Base-by-base conservation (phyloP, 2,797 vertebrate genomes). In the Chromis chromis region DNA sequence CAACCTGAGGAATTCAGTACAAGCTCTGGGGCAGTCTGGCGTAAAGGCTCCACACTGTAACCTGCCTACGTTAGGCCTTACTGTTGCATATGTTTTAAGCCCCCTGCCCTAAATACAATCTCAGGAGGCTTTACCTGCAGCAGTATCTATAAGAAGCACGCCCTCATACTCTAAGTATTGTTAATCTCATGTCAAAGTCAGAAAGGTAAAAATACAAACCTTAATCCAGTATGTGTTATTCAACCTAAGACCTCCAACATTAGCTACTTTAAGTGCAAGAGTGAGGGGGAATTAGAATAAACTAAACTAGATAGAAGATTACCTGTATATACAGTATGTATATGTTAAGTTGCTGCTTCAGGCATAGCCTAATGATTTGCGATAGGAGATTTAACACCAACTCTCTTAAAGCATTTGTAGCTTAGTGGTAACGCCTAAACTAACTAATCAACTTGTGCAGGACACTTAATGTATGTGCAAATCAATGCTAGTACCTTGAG, bases 401-500 rank as follows among this genome's bases (percentile, higher is more conserved):
- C 11, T 36, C 33, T 36, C 9, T 12, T 7, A 36, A 36, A 36
- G 9, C 8, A 4, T 10, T 19, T 19, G 4, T 42, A 44, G 19
- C n/a, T 21, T 7, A 46, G 6, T 2, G 16, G 7, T 46, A n/a
- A 16, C 44, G n/a, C 17, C 6, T 17, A 17, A 46, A 8, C 44
- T 46, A 4, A 10, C 46, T 21, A 31, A 1, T 31, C 31, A 31
- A 31, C 31, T 31, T 31, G 31, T 31, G 46, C 27, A 40, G 31
- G 39, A 27, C 8, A 8, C 21, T 48, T 44, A 2, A 22, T 8
- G 25, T 2, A 6, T 21, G 9, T 48, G 16, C 1, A 22, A 22
- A 13, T 42, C n/a, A 11, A 13, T 22, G 9, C 0, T 2, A 0
- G n/a, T 82, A 98, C 98, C 96, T 99, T 99, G 91, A 99, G 95